These are phyloP conservation scores for Bombylius major DNA, from an alignment of 2,888 invertebrate genomes.

Conservation along the genomic window DNA sequence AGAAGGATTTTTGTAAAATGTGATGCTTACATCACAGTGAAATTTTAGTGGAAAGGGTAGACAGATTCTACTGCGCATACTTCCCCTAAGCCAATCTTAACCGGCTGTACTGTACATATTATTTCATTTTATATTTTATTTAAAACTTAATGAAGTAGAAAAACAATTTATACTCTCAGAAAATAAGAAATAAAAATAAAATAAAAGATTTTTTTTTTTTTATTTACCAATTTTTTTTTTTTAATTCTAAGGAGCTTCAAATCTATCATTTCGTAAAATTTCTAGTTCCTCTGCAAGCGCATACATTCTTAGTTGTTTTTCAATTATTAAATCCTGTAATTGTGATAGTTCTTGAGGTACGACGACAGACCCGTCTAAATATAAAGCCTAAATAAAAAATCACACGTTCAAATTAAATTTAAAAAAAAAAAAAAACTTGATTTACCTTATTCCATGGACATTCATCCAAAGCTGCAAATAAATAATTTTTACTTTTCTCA, in stretches of 20 bases:
- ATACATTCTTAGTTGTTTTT: constrained; percentile 60
- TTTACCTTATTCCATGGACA: constrained; percentile 51
- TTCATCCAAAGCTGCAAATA: constrained; percentile 45
- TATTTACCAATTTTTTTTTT: neutral
- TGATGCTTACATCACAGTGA: too few relatives aligned
- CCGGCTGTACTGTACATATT: too few relatives aligned
- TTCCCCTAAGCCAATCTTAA: too few relatives aligned
- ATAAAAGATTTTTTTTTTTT: too few relatives aligned
- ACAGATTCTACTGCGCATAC: too few relatives aligned
- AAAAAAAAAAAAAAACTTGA: neutral
- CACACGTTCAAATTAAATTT: neutral
- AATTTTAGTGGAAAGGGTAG: too few relatives aligned
- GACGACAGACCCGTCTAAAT: constrained; percentile 51
- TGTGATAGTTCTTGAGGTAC: constrained; percentile 51
- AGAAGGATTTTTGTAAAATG: too few relatives aligned
- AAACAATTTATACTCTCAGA: too few relatives aligned
- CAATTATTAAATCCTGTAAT: constrained; percentile 62
- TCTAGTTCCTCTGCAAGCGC: constrained; percentile 64
- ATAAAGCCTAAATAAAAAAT: constrained; percentile 31
- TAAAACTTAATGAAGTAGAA: too few relatives aligned
- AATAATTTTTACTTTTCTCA: constrained; percentile 27
- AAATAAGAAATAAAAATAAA: too few relatives aligned
- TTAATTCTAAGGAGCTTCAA: neutral
- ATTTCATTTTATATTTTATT: too few relatives aligned
- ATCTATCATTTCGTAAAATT: constrained; percentile 39